Conservation (phyloP, 2,113 vertebrate species). For the Azemiops feae region DNA sequence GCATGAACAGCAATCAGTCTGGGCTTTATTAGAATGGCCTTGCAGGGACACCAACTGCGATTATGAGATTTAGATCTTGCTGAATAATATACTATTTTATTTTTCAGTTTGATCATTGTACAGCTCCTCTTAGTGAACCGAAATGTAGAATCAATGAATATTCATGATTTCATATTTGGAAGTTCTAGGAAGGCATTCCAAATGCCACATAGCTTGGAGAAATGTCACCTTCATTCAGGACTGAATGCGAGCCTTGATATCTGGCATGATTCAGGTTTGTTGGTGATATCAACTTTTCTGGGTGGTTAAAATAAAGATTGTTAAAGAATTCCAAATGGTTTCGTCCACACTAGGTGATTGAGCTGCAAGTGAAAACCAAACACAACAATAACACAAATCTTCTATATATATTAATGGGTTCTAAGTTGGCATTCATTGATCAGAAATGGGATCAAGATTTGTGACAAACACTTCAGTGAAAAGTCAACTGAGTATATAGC, state of each 20-base stretch:
- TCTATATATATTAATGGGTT: neutral
- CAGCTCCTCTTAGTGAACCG: neutral
- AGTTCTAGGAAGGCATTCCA: neutral
- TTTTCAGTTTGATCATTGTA: neutral
- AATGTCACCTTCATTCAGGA: neutral
- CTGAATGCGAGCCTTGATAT: neutral
- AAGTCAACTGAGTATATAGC: neutral
- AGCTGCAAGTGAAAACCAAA: neutral
- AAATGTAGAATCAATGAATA: neutral
- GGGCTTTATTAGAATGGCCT: neutral
- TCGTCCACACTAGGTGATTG: neutral
- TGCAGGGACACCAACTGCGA: neutral
- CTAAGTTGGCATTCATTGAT: neutral
- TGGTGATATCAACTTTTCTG: neutral
- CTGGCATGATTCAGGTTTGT: neutral
- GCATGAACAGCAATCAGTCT: neutral
- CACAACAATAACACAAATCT: neutral
- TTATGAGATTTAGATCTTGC: neutral
- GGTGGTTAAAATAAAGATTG: neutral
- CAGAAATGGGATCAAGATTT: neutral
- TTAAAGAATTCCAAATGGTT: neutral
- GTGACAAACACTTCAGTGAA: neutral
- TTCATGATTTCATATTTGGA: neutral
- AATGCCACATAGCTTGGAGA: neutral
- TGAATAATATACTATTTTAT: neutral